These are phyloP conservation scores for Scomber scombrus DNA, from an alignment of 2,113 vertebrate species.

Conservation along the genomic window DNA sequence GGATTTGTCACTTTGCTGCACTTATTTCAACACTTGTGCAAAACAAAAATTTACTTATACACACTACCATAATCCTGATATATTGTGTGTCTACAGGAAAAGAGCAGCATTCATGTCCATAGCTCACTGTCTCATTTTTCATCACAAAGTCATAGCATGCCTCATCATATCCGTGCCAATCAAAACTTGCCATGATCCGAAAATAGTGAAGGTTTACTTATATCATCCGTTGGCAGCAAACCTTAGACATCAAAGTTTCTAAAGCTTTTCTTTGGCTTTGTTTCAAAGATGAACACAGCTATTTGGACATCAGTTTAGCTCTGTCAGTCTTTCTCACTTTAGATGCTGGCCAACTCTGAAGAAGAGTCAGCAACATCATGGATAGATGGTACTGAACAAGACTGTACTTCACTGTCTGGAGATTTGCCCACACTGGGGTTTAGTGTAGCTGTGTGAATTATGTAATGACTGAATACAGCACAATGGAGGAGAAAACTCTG, in stretches of 20 bases:
- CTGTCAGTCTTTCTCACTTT: neutral
- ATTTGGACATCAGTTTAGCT: constrained; percentile 24
- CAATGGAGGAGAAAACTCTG: constrained; percentile 26
- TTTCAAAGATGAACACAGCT: constrained; percentile 6
- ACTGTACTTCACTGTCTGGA: constrained; percentile 57
- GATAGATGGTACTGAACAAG: constrained; percentile 29
- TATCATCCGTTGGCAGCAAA: constrained; percentile 20
- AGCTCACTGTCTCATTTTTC: neutral
- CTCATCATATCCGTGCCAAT: constrained; percentile 31
- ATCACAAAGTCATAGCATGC: neutral
- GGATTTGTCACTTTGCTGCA: neutral
- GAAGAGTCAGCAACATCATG: constrained; percentile 29
- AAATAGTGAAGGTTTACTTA: constrained; percentile 5
- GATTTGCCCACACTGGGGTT: constrained; percentile 43
- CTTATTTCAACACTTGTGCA: neutral
- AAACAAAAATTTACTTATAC: neutral
- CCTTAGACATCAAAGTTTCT: neutral
- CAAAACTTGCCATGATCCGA: neutral
- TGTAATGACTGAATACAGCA: constrained; percentile 27
- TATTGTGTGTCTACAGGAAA: too few species aligned
- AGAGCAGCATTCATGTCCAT: neutral
- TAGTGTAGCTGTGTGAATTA: constrained; percentile 37
- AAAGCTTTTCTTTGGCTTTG: constrained; percentile 26
- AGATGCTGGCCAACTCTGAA: constrained; percentile 23
- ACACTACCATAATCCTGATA: neutral